Base-by-base conservation (phyloP, 2,797 vertebrate species). In the Microctenopoma steveboyesi region DNA sequence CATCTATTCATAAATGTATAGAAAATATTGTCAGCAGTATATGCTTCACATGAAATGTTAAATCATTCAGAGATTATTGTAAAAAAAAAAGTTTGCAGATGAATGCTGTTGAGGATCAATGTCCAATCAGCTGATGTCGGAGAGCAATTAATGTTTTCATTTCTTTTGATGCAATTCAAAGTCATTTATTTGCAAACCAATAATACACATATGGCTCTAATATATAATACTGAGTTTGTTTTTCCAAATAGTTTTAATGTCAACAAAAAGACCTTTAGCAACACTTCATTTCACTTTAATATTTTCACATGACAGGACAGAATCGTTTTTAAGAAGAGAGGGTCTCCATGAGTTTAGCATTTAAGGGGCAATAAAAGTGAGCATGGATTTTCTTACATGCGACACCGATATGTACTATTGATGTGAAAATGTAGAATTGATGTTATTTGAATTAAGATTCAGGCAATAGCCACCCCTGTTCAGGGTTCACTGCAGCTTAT, bases 1-100 rank as follows among this genome's bases (percentile, higher is more conserved):
- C 57, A 28, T 49, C n/a, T 0, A 4, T 64, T 14, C 14, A 42
- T 28, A 58, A 74, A 63, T 48, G 25, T 51, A 39, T 52, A 57
- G 50, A 62, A 37, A 42, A 39, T 12, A 4, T 6, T 2, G 13
- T 15, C 5, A 7, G 7, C 42, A 45, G 35, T 13, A 12, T 33
- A 33, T 47, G 54, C 72, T 40, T 59, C 55, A 46, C 15, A 47
- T 27, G 10, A 3, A 14, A 27, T 27, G 40, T 58, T 43, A n/a
- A 51, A 16, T 47, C 42, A 16, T 62, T 57, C 50, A 59, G 37
- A 63, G 43, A 18, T 62, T 51, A 40, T 67, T 46, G 62, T 14
- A 30, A 37, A 71, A 46, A 45, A 39, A 56, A 67, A 75, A 46
- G 35, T 1, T 35, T 13, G 11, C 37, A 12, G 35, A 49, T 28